A percentile compares a stretch with the other conserved stretches of the same genome.
Conservation (phyloP, 2,113 vertebrate species). For the Zosterops borbonicus region DNA sequence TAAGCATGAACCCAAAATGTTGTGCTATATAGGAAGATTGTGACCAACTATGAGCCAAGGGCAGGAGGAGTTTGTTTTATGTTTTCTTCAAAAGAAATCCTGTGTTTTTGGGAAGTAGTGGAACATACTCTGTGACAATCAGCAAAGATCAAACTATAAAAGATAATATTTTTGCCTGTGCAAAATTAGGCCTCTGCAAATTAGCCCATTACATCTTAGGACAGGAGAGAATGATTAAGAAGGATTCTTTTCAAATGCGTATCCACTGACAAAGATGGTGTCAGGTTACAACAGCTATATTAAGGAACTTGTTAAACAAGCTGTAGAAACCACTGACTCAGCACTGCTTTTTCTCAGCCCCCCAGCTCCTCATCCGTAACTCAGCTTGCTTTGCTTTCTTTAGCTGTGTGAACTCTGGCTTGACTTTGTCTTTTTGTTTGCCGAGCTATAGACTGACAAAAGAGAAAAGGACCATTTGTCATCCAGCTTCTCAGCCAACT, state of each 20-base stretch:
- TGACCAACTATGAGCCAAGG: neutral
- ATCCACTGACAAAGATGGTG: neutral
- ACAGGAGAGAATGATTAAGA: neutral
- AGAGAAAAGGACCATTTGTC: conserved; percentile 80
- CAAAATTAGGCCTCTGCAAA: neutral
- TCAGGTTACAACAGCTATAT: neutral
- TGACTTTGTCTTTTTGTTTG: conserved; percentile 65
- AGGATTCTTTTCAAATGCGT: neutral
- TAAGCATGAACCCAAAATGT: neutral
- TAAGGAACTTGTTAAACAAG: conserved; percentile 6
- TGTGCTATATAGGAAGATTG: neutral
- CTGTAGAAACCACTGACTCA: neutral
- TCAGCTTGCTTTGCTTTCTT: conserved; percentile 15
- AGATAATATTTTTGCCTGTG: neutral
- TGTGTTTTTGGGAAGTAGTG: neutral
- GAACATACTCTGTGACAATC: neutral
- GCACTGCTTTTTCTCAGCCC: neutral
- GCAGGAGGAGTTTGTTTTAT: neutral
- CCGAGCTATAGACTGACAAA: conserved; percentile 72
- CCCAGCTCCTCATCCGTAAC: neutral
- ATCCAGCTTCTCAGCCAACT: conserved; percentile 77
- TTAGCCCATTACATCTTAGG: neutral
- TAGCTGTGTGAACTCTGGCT: neutral
- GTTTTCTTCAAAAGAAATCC: neutral
- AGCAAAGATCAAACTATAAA: neutral